phyloP scores from a whole-genome alignment of 2,797 vertebrate species.

The Pangasius sanitwongsei region DNA sequence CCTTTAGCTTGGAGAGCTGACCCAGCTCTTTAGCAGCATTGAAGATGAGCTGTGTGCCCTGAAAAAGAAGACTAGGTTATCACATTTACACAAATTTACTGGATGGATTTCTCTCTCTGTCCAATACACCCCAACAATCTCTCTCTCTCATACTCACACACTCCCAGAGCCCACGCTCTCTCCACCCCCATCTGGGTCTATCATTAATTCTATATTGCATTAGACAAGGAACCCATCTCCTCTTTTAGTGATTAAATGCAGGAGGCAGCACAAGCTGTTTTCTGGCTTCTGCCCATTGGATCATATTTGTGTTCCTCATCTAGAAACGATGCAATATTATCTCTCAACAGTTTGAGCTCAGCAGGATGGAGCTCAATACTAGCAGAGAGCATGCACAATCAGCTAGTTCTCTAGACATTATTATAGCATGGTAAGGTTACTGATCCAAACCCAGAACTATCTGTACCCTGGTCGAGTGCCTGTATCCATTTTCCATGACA shows the following conservation, averaged over 20 bases:
- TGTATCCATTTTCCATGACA: not conserved
- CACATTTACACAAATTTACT: not conserved
- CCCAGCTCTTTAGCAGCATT: conserved; percentile 96
- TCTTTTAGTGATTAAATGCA: conserved; percentile 17
- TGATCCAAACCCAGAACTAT: not conserved
- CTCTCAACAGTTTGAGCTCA: not conserved
- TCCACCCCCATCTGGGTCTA: not conserved
- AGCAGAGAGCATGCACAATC: not conserved
- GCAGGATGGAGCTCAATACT: not conserved
- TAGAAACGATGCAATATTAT: not conserved
- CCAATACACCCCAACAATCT: no score
- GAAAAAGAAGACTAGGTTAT: conserved; percentile 39
- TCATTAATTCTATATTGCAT: conserved; percentile 16
- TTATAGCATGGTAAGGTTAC: not conserved
- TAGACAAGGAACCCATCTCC: not conserved
- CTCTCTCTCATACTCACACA: not conserved
- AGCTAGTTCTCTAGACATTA: not conserved
- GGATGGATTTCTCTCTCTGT: not conserved
- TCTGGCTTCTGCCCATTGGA: not conserved
- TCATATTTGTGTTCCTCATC: conserved; percentile 11
- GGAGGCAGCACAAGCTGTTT: not conserved
- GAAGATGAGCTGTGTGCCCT: conserved; percentile 98
- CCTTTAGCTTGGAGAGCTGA: conserved; percentile 97
- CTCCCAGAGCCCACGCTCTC: not conserved
- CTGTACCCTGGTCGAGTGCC: not conserved